Evolutionary conservation across 2,797 vertebrate species (phyloP).

Genomic region (Rhynchonycteris naso): DNA sequence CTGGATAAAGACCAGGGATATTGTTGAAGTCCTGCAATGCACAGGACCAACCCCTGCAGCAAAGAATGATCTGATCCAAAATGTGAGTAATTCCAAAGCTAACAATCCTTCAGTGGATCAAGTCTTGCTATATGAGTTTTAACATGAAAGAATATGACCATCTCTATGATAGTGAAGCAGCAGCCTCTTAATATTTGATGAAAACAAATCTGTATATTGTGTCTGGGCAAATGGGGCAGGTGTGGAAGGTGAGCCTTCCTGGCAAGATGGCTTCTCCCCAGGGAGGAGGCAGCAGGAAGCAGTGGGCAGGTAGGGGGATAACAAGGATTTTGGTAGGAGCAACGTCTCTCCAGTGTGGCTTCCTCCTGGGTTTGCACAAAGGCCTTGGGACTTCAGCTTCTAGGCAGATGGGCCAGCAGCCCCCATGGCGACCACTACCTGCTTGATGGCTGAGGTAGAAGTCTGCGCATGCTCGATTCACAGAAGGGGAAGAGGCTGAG

Average conservation of each 20-base stretch:
- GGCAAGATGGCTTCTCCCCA: neutral
- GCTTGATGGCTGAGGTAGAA: neutral
- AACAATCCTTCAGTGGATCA: neutral
- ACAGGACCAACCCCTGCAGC: neutral
- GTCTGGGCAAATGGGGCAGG: neutral
- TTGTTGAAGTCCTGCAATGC: neutral
- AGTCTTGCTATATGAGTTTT: neutral
- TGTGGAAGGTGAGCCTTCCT: neutral
- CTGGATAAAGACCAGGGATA: neutral
- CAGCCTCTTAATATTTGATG: neutral
- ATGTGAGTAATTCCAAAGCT: neutral
- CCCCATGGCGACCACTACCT: neutral
- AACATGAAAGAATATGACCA: neutral
- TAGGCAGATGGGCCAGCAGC: neutral
- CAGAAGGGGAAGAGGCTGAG: neutral
- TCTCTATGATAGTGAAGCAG: neutral
- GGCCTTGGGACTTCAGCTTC: neutral
- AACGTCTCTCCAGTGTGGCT: neutral
- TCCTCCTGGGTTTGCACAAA: neutral
- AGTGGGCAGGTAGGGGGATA: too few species aligned
- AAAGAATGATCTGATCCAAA: neutral
- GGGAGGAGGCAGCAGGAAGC: neutral
- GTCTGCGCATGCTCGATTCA: neutral
- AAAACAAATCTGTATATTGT: neutral
- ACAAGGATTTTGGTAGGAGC: neutral